Evolutionary conservation across 2,888 invertebrate genomes (phyloP).

Genomic region (Volucella inanis): DNA sequence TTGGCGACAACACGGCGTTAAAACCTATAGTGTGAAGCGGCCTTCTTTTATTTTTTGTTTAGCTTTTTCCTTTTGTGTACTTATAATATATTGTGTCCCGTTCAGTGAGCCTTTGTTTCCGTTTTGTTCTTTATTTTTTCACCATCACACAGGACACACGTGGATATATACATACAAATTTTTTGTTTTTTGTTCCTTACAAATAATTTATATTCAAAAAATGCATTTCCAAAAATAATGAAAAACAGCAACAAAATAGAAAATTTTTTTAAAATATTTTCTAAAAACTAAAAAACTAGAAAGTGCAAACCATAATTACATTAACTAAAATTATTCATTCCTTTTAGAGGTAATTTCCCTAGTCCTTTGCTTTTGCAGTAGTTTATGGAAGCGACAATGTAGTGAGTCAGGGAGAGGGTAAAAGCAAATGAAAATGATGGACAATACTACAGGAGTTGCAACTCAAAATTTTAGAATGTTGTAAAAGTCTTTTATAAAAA

Average conservation of each 20-base stretch:
- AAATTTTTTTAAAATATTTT: conserved; percentile 38
- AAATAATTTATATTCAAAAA: conserved; percentile 76
- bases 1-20: not conserved
- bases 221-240: conserved; percentile 70
- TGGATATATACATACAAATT: conserved; percentile 1
- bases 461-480: conserved; percentile 4
- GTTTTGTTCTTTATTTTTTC: conserved; percentile 3
- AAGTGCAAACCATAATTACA: conserved; percentile 32
- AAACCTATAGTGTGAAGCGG: conserved; percentile 36
- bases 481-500: conserved; percentile 5
- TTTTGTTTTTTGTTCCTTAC: conserved; percentile 10
- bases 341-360: not conserved
- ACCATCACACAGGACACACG: conserved; percentile 33
- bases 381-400: not conserved
- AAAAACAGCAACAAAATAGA: conserved; percentile 50
- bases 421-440: not conserved
- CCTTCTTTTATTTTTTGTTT: conserved; percentile 16
- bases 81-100: conserved; percentile 56
- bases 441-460: not conserved
- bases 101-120: conserved; percentile 39
- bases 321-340: conserved; percentile 31
- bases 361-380: not conserved
- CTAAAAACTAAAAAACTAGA: conserved; percentile 43
- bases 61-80: conserved; percentile 33
- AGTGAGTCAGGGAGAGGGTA: not conserved